Evolutionary conservation across 2,797 vertebrate species (phyloP).

Genomic region (Aeoliscus strigatus): DNA sequence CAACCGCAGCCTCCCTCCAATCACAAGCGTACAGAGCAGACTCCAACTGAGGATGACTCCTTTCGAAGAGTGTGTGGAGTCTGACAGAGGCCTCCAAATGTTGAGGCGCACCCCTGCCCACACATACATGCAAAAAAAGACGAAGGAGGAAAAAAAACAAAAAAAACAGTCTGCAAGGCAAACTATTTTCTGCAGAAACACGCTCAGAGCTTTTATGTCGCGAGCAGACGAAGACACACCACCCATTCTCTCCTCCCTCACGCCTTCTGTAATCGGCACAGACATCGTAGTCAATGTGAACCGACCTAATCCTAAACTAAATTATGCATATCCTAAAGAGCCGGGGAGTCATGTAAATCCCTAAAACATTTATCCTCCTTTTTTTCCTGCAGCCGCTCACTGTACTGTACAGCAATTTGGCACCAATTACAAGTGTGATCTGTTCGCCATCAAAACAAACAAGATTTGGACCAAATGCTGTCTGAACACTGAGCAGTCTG

Average conservation of each 20-base stretch:
- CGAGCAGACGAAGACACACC: slow-evolving; percentile 12
- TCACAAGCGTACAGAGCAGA: slow-evolving; percentile 69
- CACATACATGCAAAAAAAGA: slow-evolving; percentile 23
- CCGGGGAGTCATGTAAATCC: slow-evolving; percentile 53
- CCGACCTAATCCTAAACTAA: slow-evolving; percentile 67
- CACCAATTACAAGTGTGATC: slow-evolving; percentile 50
- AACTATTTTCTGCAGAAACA: slow-evolving; percentile 1
- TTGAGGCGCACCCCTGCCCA: slow-evolving; percentile 45
- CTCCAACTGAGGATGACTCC: slow-evolving; percentile 63
- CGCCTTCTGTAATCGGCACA: slow-evolving; percentile 39
- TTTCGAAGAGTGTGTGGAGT: slow-evolving; percentile 52
- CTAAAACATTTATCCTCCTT: slow-evolving; percentile 52
- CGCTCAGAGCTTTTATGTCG: slow-evolving; percentile 19
- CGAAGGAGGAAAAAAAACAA: too few species aligned
- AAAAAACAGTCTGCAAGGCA: slow-evolving; percentile 12
- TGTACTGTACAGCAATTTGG: slow-evolving; percentile 37
- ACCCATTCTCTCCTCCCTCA: slow-evolving; percentile 20
- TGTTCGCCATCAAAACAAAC: slow-evolving; percentile 56
- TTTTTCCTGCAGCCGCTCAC: slow-evolving; percentile 18
- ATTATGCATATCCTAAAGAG: slow-evolving; percentile 69
- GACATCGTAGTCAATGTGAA: slow-evolving; percentile 65
- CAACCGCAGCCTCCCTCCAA: slow-evolving; percentile 77
- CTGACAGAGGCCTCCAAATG: slow-evolving; percentile 56
- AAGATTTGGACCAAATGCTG: slow-evolving; percentile 59
- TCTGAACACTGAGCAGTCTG: slow-evolving; percentile 68